Percentiles rank a stretch among this genome's conserved stretches.
Evolutionary conservation across 2,113 vertebrate genomes (phyloP).

Genomic region (Lagopus leucura): DNA sequence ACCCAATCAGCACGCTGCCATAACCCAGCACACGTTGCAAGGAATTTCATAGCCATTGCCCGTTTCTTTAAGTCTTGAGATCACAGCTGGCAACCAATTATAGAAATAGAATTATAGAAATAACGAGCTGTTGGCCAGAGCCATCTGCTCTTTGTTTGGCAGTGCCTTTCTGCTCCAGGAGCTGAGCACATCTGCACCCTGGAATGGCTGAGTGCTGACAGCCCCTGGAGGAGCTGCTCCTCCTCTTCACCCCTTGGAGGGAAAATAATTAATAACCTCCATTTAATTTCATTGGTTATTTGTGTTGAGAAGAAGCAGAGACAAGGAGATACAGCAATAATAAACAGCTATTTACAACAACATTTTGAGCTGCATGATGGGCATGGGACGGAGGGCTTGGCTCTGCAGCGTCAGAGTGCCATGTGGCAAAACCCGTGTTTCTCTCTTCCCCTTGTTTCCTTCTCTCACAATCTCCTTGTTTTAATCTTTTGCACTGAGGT

Average conservation of each 20-base stretch:
- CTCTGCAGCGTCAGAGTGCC: not conserved
- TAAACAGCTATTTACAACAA: slow-evolving; percentile 20
- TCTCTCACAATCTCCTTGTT: not conserved
- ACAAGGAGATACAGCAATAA: not conserved
- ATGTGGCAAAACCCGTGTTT: not conserved
- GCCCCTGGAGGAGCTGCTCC: not conserved
- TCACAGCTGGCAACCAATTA: slow-evolving; percentile 78
- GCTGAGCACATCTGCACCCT: slow-evolving; percentile 71
- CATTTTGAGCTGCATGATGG: not conserved
- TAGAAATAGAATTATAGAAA: slow-evolving; percentile 83
- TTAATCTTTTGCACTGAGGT: slow-evolving; percentile 30
- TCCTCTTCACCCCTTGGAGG: not conserved
- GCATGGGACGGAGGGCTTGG: not conserved
- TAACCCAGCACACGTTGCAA: not conserved
- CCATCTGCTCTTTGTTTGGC: slow-evolving; percentile 80
- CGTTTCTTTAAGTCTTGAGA: slow-evolving; percentile 70
- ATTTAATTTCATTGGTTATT: slow-evolving; percentile 11
- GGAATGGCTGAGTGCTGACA: slow-evolving; percentile 6
- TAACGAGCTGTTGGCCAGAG: slow-evolving; percentile 80
- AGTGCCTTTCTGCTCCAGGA: slow-evolving; percentile 58
- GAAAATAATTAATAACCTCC: slow-evolving; percentile 40
- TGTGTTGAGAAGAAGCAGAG: not conserved
- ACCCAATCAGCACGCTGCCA: not conserved
- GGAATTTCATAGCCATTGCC: slow-evolving; percentile 59
- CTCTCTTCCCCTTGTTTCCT: not conserved